Percentiles rank a stretch among this genome's conserved stretches.
Conservation (phyloP, 92 coral and sea anemone species). For the Isaurus tuberculatus region DNA sequence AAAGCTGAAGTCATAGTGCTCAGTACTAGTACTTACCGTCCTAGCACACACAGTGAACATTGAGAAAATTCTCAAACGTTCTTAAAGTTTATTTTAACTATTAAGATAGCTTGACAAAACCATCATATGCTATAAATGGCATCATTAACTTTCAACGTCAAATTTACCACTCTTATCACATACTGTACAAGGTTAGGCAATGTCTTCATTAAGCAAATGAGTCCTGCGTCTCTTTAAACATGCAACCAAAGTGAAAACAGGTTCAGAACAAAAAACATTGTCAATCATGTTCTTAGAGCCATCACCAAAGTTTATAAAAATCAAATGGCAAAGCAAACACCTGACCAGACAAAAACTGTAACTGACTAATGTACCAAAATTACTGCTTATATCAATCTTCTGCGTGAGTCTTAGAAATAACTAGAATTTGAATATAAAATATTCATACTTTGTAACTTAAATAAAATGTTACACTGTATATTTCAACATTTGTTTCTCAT, state of each 20-base stretch:
- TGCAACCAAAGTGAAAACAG: slow-evolving; percentile 24
- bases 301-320: slow-evolving; percentile 4
- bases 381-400: slow-evolving; percentile 13
- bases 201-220: slow-evolving; percentile 3
- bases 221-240: slow-evolving; percentile 19
- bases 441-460: slow-evolving; percentile 4
- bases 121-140: not conserved
- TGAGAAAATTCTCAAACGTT: not conserved
- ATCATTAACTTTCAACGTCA: slow-evolving; percentile 5
- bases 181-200: slow-evolving; percentile 9
- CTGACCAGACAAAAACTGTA: slow-evolving; percentile 17
- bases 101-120: slow-evolving; percentile 1
- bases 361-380: slow-evolving; percentile 19
- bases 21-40: slow-evolving; percentile 27
- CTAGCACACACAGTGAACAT: slow-evolving; percentile 21
- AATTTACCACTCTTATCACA: not conserved
- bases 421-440: slow-evolving; percentile 9
- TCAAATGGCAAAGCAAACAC: slow-evolving; percentile 30
- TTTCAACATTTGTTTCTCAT: not conserved
- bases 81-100: slow-evolving; percentile 3
- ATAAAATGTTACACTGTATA: slow-evolving; percentile 1
- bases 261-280: slow-evolving; percentile 24
- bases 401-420: slow-evolving; percentile 18
- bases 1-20: slow-evolving; percentile 18
- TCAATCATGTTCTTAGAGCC: slow-evolving; percentile 3